Base-by-base conservation (phyloP, 2,888 invertebrate species). In the Leptinotarsa juncta region DNA sequence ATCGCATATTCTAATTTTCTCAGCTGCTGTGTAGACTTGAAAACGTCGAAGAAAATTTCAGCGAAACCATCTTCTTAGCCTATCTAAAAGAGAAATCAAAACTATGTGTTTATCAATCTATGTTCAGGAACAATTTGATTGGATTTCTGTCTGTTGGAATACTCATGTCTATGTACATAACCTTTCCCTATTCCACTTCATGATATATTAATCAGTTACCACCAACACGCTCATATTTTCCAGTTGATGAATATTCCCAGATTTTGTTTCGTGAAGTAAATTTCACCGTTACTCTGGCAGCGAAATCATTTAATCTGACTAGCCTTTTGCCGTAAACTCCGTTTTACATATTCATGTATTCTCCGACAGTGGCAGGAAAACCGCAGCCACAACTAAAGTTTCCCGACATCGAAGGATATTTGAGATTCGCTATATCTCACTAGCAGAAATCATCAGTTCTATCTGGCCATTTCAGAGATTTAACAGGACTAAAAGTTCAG, bases 331-430 rank as follows among this genome's bases (percentile, higher is more conserved):
- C 60, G 60, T 60, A 60, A 60, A 60, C 60, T 60, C 60, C 60
- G 15, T 60, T 60, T 60, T 60, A 60, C 60, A 60, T 60, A 60
- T 60, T 60, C 60, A 60, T 26, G 60, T 60, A 60, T 60, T 60
- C 26, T 60, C 26, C 26, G 14, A 15, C 16, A 14, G 23, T 23
- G 26, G 60, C 20, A 60, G 60, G 60, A 60, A 26, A 60, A 60
- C 23, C 23, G 57, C 20, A 60, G 60, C 26, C 60, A 14, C 60
- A 60, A 60, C 60, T 60, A 60, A 26, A 60, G 26, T 60, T 60
- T 26, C 3, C 26, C 60, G 26, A 26, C 26, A 26, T 23, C 60
- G 60, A 26, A 18, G n/a, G 18, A 53, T 18, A 53, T 53, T 18
- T 53, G 18, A 18, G 60, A 60, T 60, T 26, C 60, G 15, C 60